phyloP scores from a whole-genome alignment of 2,797 vertebrate species.

The Ctenochaetus hawaiiensis region DNA sequence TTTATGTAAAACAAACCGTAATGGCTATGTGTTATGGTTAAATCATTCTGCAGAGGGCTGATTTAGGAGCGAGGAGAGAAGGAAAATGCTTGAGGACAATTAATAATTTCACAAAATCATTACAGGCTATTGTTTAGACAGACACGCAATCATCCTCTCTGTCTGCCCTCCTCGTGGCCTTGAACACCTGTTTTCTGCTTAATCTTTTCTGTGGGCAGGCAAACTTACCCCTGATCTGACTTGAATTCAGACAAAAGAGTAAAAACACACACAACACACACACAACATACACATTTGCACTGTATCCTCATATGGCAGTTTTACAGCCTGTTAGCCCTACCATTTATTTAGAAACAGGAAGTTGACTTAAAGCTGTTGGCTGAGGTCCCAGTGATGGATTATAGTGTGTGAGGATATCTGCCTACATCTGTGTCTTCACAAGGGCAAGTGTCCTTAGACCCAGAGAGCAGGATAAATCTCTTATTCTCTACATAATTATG shows the following conservation, averaged over 20 bases:
- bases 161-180: not conserved
- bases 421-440: not conserved
- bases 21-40: conserved; percentile 11
- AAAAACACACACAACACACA: conserved; percentile 17
- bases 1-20: conserved; percentile 8
- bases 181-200: conserved; percentile 21
- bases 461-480: no score
- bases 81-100: not conserved
- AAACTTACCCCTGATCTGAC: not conserved
- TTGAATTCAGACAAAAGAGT: conserved; percentile 10
- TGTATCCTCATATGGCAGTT: not conserved
- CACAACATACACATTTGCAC: conserved; percentile 17
- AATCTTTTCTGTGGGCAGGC: conserved; percentile 5
- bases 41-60: conserved; percentile 12
- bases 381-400: conserved; percentile 2
- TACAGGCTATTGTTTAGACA: conserved; percentile 1
- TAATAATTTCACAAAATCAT: not conserved
- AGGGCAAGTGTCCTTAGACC: no score
- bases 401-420: not conserved
- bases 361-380: conserved; percentile 30
- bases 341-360: conserved; percentile 54
- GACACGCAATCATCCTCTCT: not conserved
- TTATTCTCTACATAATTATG: no score
- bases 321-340: conserved; percentile 16
- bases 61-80: not conserved